Conservation (phyloP, 2,113 vertebrate genomes). For the Australoheros scitulus region DNA sequence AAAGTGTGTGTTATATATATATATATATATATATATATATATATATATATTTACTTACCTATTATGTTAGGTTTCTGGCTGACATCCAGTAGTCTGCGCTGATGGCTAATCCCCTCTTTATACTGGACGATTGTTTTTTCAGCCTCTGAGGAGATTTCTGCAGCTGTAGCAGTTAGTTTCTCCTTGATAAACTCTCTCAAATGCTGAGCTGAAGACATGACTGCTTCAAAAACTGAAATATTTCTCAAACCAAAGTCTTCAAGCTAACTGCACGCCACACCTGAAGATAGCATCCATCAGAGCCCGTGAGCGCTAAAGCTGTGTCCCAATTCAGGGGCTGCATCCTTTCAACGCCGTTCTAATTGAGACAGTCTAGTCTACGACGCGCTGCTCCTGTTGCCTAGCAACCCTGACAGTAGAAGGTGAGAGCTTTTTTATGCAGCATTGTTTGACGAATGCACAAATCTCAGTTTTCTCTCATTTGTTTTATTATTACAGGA, state of each 20-base stretch:
- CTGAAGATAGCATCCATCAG: neutral
- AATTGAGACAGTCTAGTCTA: neutral
- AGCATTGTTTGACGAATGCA: neutral
- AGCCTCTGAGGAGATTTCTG: neutral
- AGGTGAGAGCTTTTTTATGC: neutral
- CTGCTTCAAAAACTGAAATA: neutral
- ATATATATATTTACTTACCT: neutral
- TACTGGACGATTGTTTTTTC: neutral
- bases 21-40: too few relatives aligned
- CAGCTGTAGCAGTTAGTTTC: neutral
- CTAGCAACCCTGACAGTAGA: neutral
- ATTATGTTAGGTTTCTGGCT: accelerated
- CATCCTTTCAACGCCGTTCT: neutral
- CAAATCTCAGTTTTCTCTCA: neutral
- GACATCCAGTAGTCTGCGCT: neutral
- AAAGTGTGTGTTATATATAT: too few relatives aligned
- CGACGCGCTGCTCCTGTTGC: slow-evolving; percentile 5
- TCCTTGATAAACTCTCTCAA: neutral
- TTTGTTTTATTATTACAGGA: neutral
- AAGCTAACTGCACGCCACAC: neutral
- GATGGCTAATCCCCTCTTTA: neutral
- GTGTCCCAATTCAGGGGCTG: neutral
- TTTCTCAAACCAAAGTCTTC: neutral
- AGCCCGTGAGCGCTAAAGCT: neutral
- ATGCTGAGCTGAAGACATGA: neutral